These are phyloP conservation scores for Lethenteron reissneri DNA, from an alignment of 2,113 vertebrate genomes.

Conservation along the genomic window DNA sequence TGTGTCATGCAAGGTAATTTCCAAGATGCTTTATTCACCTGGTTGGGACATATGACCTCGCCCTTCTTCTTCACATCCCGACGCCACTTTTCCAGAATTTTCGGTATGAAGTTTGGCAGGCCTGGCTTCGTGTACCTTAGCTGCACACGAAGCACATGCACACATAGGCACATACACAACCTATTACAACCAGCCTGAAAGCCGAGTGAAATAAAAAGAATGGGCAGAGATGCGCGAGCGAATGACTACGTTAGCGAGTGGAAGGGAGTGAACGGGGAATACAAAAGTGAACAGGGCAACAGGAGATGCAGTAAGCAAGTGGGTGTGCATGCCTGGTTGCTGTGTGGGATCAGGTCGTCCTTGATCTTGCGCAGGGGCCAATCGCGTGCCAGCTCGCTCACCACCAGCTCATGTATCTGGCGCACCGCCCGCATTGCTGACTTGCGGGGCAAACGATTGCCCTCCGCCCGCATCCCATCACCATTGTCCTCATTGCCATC, in stretches of 20 bases:
- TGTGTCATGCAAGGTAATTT: slow-evolving; percentile 7
- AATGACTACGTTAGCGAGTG: no score
- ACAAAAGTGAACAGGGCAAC: no score
- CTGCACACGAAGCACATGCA: slow-evolving; percentile 21
- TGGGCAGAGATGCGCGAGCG: no score
- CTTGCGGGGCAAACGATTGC: slow-evolving; percentile 43
- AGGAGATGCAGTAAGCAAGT: no score
- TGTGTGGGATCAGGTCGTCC: slow-evolving; percentile 85
- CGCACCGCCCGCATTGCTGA: slow-evolving; percentile 85
- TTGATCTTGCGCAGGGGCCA: slow-evolving; percentile 82
- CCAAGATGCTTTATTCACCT: slow-evolving; percentile 29
- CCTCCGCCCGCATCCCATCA: no score
- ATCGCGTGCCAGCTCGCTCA: slow-evolving; percentile 68
- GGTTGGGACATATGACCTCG: slow-evolving; percentile 74
- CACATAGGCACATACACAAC: no score
- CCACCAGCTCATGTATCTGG: slow-evolving; percentile 88
- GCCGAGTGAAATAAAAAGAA: no score
- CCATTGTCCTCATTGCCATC: no score
- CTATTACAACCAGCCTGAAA: no score
- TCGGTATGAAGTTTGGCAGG: slow-evolving; percentile 64
- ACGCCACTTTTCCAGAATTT: slow-evolving; percentile 71
- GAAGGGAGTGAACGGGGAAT: no score
- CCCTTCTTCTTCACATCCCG: slow-evolving; percentile 82
- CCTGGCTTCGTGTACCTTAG: slow-evolving; percentile 88
- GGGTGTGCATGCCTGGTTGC: slow-evolving; percentile 42